phyloP scores from a whole-genome alignment of 2,888 invertebrate genomes.

The Eudasyphora cyanicolor region DNA sequence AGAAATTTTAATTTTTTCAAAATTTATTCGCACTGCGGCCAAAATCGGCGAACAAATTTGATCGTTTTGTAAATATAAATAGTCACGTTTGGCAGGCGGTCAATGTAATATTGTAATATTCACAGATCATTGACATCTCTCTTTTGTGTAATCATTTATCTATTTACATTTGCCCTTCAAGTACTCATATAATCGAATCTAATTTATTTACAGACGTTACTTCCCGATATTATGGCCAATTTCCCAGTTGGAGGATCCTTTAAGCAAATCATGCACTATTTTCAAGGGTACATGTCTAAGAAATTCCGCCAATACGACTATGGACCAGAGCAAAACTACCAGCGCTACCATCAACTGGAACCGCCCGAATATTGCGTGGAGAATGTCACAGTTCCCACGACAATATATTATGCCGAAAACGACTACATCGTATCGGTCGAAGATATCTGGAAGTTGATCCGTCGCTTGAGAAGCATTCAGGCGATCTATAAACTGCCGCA shows the following conservation, averaged over 20 bases:
- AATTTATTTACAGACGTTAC: conserved; percentile 69
- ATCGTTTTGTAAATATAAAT: no score
- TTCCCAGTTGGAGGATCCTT: conserved; percentile 78
- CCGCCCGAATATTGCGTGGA: conserved; percentile 77
- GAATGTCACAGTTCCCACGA: conserved; percentile 73
- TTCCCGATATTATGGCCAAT: conserved; percentile 77
- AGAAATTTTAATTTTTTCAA: no score
- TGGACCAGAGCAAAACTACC: conserved; percentile 74
- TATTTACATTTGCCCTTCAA: neutral
- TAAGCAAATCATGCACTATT: conserved; percentile 78
- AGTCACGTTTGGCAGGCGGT: no score
- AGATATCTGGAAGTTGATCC: conserved; percentile 75
- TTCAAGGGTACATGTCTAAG: conserved; percentile 78
- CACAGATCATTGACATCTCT: no score
- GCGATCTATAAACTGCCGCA: conserved; percentile 77
- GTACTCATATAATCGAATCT: neutral
- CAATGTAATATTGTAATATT: no score
- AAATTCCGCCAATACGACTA: conserved; percentile 78
- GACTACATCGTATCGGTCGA: conserved; percentile 78
- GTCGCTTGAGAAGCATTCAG: conserved; percentile 72
- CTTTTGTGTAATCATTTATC: conserved; percentile 42
- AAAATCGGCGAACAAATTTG: no score
- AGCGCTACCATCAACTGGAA: conserved; percentile 74
- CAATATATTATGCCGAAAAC: conserved; percentile 77
- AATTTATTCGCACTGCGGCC: no score